Base-by-base conservation (phyloP, 2,797 vertebrate species). In the Syngnathus rostellatus region DNA sequence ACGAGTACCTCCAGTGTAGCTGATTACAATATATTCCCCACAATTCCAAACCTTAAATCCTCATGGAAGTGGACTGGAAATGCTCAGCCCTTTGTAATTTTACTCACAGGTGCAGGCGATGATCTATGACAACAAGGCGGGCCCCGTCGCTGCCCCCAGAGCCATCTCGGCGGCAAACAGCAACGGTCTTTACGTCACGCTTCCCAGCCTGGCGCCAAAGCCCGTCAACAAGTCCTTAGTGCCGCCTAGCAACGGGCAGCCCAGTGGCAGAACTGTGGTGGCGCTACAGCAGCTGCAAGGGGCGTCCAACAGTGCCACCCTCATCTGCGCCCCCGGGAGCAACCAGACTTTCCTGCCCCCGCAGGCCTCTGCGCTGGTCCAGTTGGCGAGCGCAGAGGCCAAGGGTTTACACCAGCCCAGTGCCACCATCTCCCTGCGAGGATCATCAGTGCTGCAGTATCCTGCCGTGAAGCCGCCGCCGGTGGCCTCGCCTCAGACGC, bases 41-140 rank as follows among this genome's bases (percentile, higher is more conserved):
- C 31, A 31, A 31, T 31, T 31, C n/a, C 48, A 50, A 50, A 50
- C 11, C n/a, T n/a, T 12, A 31, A 31, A 31, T 31, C 31, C 31
- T 31, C 31, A 31, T 43, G 41, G 11, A 12, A 43, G 12, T 12
- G 41, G 12, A 43, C 11, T 3, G 41, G 41, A 43, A 43, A 54
- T 1, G 4, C 25, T 54, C 7, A 37, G 2, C 55, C 6, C 10
- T 37, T 57, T 38, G 25, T 10, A 5, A 23, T 7, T 8, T 2
- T 38, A 92, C 73, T 89, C 92, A 50, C 94, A 95, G 68, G 91
- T 99, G 43, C 90, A 94, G 51, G 83, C 89, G 53, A 70, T 94
- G 62, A 94, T 99, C 81, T 90, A 88, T 17, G 95, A 97, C 69
- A 89, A 89, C 39, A 88, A 86, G 72, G 85, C 77, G 3, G 86